Conservation (phyloP, 2,797 vertebrate species). For the Lagocephalus sceleratus region DNA sequence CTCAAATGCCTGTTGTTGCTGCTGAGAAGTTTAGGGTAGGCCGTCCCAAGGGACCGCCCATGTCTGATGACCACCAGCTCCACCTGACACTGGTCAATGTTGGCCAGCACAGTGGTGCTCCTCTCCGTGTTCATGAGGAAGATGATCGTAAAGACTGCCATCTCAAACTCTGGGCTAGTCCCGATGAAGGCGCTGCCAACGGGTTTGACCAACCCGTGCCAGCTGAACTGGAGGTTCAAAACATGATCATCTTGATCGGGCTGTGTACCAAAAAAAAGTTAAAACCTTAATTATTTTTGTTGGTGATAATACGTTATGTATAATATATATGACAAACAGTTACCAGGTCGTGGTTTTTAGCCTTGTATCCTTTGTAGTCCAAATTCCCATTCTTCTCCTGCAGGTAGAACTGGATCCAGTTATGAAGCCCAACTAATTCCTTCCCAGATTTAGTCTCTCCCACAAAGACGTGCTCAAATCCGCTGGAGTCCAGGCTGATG, state of each 20-base stretch:
- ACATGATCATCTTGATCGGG: slow-evolving; percentile 83
- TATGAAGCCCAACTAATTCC: slow-evolving; percentile 84
- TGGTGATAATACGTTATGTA: too few species aligned
- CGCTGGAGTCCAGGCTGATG: slow-evolving; percentile 78
- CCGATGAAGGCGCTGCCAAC: slow-evolving; percentile 79
- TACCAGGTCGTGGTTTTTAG: slow-evolving; percentile 64
- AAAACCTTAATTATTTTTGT: not conserved
- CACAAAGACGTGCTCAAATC: slow-evolving; percentile 86
- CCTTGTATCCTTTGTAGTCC: slow-evolving; percentile 82
- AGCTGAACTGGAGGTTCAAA: slow-evolving; percentile 86
- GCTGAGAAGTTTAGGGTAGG: slow-evolving; percentile 81
- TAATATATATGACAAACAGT: not conserved
- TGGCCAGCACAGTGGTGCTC: slow-evolving; percentile 70
- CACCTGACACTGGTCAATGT: slow-evolving; percentile 78
- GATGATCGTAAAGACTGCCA: slow-evolving; percentile 81
- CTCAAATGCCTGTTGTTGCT: slow-evolving; percentile 68
- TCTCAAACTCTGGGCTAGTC: slow-evolving; percentile 85
- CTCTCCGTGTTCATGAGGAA: slow-evolving; percentile 78
- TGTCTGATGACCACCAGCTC: slow-evolving; percentile 77
- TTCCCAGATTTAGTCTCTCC: slow-evolving; percentile 77
- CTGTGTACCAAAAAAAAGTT: slow-evolving; percentile 45
- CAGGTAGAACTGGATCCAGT: slow-evolving; percentile 87
- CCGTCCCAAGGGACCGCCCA: slow-evolving; percentile 78
- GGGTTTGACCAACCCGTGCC: slow-evolving; percentile 80
- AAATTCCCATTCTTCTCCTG: slow-evolving; percentile 77